Percentiles rank a stretch among this genome's conserved stretches.
Evolutionary conservation across 2,797 vertebrate genomes (phyloP).

Genomic region (Chromis chromis): DNA sequence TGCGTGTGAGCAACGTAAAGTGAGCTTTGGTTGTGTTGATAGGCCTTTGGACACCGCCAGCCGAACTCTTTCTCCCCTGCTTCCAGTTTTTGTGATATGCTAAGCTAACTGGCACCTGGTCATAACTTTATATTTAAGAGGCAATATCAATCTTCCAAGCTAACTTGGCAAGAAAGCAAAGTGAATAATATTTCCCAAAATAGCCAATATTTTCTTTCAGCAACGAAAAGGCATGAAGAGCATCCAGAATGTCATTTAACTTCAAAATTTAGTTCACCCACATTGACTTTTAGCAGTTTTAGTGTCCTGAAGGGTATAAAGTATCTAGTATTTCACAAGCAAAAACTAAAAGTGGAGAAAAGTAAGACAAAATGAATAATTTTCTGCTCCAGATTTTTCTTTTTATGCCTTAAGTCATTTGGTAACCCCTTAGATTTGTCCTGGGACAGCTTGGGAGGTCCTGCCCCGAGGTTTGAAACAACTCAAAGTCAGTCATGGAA

Average conservation of each 20-base stretch:
- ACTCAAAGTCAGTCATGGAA: constrained; percentile 17
- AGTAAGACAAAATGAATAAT: neutral
- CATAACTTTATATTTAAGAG: neutral
- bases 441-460: neutral
- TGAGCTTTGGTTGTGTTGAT: neutral
- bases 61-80: neutral
- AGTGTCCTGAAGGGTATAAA: neutral
- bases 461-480: constrained; percentile 8
- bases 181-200: neutral
- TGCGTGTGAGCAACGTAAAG: neutral
- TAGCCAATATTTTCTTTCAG: neutral
- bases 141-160: neutral
- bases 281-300: neutral
- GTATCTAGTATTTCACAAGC: neutral
- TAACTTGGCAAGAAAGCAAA: neutral
- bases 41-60: too few species aligned
- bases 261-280: neutral
- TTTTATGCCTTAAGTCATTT: constrained; percentile 15
- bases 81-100: neutral
- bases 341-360: neutral
- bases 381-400: neutral
- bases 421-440: neutral
- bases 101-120: neutral
- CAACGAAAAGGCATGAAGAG: too few species aligned
- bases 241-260: neutral